phyloP scores from a whole-genome alignment of 1,140 invertebrate genomes.

The Heliothis virescens region DNA sequence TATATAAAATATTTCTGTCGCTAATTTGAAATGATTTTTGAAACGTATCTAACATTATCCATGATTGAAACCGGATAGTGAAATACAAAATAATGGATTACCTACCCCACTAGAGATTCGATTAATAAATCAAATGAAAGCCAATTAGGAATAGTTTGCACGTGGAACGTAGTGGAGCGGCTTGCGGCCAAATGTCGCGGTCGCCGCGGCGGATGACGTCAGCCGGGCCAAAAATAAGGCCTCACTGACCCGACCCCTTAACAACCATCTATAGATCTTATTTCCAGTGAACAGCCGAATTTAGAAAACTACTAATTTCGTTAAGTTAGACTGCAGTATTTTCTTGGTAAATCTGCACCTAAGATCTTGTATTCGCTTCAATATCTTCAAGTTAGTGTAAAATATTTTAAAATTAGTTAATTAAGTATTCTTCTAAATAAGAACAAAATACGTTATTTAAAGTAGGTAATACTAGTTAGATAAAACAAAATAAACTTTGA shows the following conservation, averaged over 20 bases:
- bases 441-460: no score
- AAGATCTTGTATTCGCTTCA: not conserved
- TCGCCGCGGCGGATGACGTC: constrained; percentile 4
- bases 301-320: constrained; percentile 22
- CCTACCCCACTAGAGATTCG: not conserved
- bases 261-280: constrained; percentile 28
- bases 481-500: no score
- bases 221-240: constrained; percentile 35
- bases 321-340: not conserved
- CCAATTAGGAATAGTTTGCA: not conserved
- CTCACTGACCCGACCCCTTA: not conserved
- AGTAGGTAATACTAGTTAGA: no score
- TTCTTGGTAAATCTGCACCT: not conserved
- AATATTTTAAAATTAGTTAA: no score
- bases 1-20: no score
- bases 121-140: not conserved
- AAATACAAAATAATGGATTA: not conserved
- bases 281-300: constrained; percentile 6
- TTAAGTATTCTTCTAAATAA: no score
- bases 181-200: constrained; percentile 15
- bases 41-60: no score
- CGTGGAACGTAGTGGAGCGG: not conserved
- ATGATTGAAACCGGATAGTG: no score
- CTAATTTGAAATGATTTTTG: no score
- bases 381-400: no score